Evolutionary conservation across 1,140 invertebrate species (phyloP), one percentile per base, ranked within the genome.

Genomic region (Agrypnia vestita): DNA sequence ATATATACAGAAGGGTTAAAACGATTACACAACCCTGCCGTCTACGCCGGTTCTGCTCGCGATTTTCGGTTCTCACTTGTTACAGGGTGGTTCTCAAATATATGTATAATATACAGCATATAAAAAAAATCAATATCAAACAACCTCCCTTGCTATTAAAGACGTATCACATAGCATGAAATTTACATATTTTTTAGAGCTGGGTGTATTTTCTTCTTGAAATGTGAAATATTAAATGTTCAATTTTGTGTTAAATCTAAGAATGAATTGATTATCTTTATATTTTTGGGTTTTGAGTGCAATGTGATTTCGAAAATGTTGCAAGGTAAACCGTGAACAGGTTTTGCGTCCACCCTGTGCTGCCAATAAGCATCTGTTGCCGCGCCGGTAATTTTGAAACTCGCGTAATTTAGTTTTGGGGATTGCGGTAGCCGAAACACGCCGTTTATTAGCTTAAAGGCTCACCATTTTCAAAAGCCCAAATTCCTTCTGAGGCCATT

Each of bases 331-430:
- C 46, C 46, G 12, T 12, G 46, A 8, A 61, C 59, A 61, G 21
- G 15, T 61, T 43, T 69, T 19, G 64, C 7, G 44, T 15, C 43
- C 64, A 17, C 15, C 44, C 64, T 17, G 43, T 47, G 64, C 44
- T 47, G 64, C 64, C 64, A 69, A 69, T 69, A 69, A 69, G 64
- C 64, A 69, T 69, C 64, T 69, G 64, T 69, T 69, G 64, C 64
- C 64, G 35, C 0, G 35, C 13, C 61, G 19, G 64, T 69, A 69
- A 69, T 69, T 69, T 47, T 47, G 64, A 69, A 69, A 69, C 64
- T 69, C 43, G 35, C 35, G 64, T 69, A 69, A 69, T 69, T 69
- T 69, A n/a, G 64, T 46, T 69, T 35, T 21, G 11, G 44, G 44
- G 44, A 69, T 69, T 44, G 64, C 64, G 64, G 64, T 47, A n/a